Evolutionary conservation across 2,888 invertebrate species (phyloP).

Genomic region (Sinhomidia bicolor): DNA sequence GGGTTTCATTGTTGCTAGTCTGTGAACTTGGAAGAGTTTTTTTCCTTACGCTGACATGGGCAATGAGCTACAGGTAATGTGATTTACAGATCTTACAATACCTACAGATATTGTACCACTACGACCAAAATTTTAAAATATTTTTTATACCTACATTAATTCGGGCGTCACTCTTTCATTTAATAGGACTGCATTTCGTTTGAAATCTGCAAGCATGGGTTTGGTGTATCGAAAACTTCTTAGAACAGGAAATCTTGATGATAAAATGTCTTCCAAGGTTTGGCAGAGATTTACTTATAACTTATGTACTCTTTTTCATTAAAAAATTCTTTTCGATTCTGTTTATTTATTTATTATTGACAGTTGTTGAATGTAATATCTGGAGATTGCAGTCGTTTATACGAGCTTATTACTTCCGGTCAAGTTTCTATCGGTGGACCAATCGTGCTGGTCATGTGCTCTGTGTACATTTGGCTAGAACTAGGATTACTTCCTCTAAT

Average conservation of each 20-base stretch:
- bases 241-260: slow-evolving; percentile 81
- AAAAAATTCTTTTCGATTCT: too few relatives aligned
- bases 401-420: slow-evolving; percentile 83
- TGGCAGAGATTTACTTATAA: too few relatives aligned
- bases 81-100: background rate
- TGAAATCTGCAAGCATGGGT: slow-evolving; percentile 82
- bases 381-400: slow-evolving; percentile 84
- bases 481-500: slow-evolving; percentile 84
- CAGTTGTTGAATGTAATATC: slow-evolving; percentile 85
- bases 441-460: slow-evolving; percentile 83
- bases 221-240: slow-evolving; percentile 82
- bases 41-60: slow-evolving; percentile 83
- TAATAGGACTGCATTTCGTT: slow-evolving; percentile 81
- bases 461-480: slow-evolving; percentile 83
- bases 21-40: slow-evolving; percentile 83
- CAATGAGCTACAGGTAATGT: slow-evolving; percentile 82
- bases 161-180: background rate
- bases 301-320: too few relatives aligned
- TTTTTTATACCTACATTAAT: too few relatives aligned
- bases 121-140: too few relatives aligned
- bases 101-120: too few relatives aligned
- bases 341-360: background rate
- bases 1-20: slow-evolving; percentile 82
- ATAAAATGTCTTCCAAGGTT: slow-evolving; percentile 82
- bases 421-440: slow-evolving; percentile 84